Evolutionary conservation across 1,140 invertebrate genomes (phyloP), one percentile per base, ranked within the genome.

Genomic region (Lasioglossum baleicum): DNA sequence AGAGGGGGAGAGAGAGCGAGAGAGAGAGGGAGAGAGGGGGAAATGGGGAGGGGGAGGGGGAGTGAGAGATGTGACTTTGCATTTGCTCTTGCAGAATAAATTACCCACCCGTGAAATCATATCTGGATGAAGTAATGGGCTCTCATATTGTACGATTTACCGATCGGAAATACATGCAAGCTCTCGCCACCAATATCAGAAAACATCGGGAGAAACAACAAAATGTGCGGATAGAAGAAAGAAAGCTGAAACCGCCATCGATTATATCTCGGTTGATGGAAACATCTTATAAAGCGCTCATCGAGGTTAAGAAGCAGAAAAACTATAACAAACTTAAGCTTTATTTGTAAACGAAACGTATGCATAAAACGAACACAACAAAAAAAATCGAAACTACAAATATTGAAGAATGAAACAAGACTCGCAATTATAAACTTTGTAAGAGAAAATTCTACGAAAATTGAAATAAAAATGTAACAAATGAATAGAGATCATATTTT

Each of bases 91-190:
- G 0, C 56, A 85, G 83, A 48, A 22, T 84, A 60, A 85, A 60
- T 58, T 77, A 85, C 15, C 56, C 35, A 31, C 73, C 83, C 0
- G 82, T 85, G 11, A 85, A 51, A 67, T 69, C 26, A 2, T 73
- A 60, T 40, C 53, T 85, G 22, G 66, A 71, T 20, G 31, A 22
- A 13, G 3, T 85, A 15, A 85, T 85, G 78, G 79, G 61, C 40
- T 66, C 10, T 58, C 44, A 84, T 20, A 60, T 85, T 2, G 73
- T 77, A 2, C 82, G 83, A 31, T 3, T 85, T n/a, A 84, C 83
- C 6, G 83, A 85, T 80, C 74, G 74, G 8, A 65, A 44, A 3
- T 84, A 84, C 26, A 85, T 85, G 83, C 35, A 13, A 5, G 58
- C 10, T 1, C 65, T 85, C 13, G 8, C 65, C n/a, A 20, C 26